Evolutionary conservation across 1,140 invertebrate genomes (phyloP), one percentile per base, ranked within the genome.

Genomic region (Bemisia tabaci): DNA sequence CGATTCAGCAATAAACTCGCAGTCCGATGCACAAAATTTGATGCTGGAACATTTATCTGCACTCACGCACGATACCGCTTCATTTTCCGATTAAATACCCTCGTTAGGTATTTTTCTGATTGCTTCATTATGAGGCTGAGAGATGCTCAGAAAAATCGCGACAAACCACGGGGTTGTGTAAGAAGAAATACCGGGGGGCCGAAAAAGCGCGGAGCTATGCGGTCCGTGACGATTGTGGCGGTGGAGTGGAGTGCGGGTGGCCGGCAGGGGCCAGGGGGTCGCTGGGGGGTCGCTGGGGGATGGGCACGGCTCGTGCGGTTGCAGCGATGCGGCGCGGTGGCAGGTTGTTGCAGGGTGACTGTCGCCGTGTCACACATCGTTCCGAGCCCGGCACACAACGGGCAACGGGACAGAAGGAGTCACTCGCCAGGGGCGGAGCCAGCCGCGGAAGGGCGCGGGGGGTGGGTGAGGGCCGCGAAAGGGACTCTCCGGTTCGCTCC

Each of bases 321-420:
- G 62, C 60, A 48, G 17, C 33, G 5, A 17, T 60, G 65, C 61
- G 39, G 60, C 27, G 61, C 61, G 66, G 60, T 48, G 62, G 62
- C 61, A 61, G 62, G 62, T 59, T 67, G 66, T 63, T 59, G 59
- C 65, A 23, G 65, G 26, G 65, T 26, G 12, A 2, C 59, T n/a
- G 60, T 33, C 59, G 26, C 22, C n/a, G 24, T 39, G 61, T 62
- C 61, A 26, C 59, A 60, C 33, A 24, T 12, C 5, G 5, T 23
- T n/a, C 59, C 59, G 2, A n/a, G 48, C 48, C n/a, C 59, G 59
- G 24, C 59, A n/a, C n/a, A n/a, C n/a, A n/a, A n/a, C 65, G 65
- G 26, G 62, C 60, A 61, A 61, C 65, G 65, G 60, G 26, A 62
- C 65, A 62, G 63, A 66, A 61, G 65, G 65, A 66, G 62, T 66